Base-by-base conservation (phyloP, 64 coral and sea anemone genomes). In the Stylophora pistillata region DNA sequence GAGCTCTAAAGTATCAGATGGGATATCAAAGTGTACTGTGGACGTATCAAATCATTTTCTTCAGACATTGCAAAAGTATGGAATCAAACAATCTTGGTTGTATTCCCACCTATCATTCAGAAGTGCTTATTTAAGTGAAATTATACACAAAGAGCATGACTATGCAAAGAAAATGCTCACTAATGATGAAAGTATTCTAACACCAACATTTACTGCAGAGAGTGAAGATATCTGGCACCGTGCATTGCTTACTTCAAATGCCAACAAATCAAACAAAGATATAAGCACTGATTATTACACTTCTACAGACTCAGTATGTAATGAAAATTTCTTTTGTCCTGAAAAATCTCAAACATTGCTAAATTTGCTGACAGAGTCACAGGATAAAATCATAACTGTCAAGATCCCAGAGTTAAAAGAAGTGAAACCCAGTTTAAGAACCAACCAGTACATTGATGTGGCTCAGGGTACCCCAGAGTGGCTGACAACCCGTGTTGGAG, bases 401-500 rank as follows among this genome's bases (percentile, higher is more conserved):
- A 64, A 64, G 60, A 64, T 64, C 17, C 60, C 60, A 64, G 16
- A 64, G 23, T 64, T 15, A 21, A 75, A 89, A 30, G 21, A 66
- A 9, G 75, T 71, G 30, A 61, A 88, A 21, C 31, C 61, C 60
- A 76, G 69, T 52, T 30, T 20, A 78, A 79, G 20, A 15, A 92
- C n/a, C n/a, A n/a, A n/a, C n/a, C n/a, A 92, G 28, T 92, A 92
- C 52, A 15, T 58, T 92, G 63, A 92, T 80, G 53, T 87, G n/a
- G n/a, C n/a, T n/a, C n/a, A n/a, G n/a, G n/a, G n/a, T n/a, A n/a
- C n/a, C n/a, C n/a, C n/a, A n/a, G n/a, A n/a, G n/a, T n/a, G n/a
- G n/a, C n/a, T n/a, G n/a, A n/a, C n/a, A n/a, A n/a, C n/a, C n/a
- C n/a, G n/a, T n/a, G n/a, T n/a, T n/a, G n/a, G n/a, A n/a, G n/a